A percentile compares a stretch with the other conserved stretches of the same genome.
These are phyloP conservation scores for roundworm (Caenorhabditis elegans) DNA, from an alignment of 1,140 invertebrate species.

Conservation along the genomic window WBcel235 BX284606.5:7254001-7254500, in stretches of 20 bases:
- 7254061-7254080: constrained; percentile 2
- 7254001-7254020: constrained; percentile 17
- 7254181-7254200: background rate
- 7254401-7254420: background rate
- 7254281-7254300: background rate
- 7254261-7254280: background rate
- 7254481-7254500: background rate
- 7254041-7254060: background rate
- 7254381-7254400: background rate
- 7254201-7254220: constrained; percentile 4
- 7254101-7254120: background rate
- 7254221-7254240: background rate
- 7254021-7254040: background rate
- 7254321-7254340: background rate
- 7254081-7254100: constrained; percentile 21
- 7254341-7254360: constrained; percentile 25
- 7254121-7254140: constrained; percentile 2
- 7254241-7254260: background rate
- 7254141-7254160: background rate
- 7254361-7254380: background rate
- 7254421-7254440: background rate
- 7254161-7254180: background rate
- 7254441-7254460: constrained; percentile 26
- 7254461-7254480: background rate
- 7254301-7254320: background rate